A percentile compares a stretch with the other conserved stretches of the same genome.
These are phyloP conservation scores for Terebella lapidaria DNA, from an alignment of 2,888 invertebrate species.

Conservation along the genomic window DNA sequence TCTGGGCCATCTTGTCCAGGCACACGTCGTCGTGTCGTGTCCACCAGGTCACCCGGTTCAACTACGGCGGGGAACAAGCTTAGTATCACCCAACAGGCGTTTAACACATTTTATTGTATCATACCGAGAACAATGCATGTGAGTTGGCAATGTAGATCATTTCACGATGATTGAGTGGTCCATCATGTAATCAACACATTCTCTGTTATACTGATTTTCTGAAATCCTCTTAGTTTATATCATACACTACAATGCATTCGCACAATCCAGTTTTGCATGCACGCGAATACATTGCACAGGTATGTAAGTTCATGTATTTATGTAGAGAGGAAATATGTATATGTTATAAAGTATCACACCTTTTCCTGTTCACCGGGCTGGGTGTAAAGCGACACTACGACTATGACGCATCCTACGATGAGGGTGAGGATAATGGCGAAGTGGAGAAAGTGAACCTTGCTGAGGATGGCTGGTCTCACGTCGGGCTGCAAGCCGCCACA, in stretches of 20 bases:
- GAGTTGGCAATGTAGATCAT: too few species aligned
- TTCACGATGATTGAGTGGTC: too few species aligned
- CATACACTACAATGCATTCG: too few species aligned
- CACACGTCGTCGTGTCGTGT: constrained; percentile 21
- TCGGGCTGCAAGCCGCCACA: constrained; percentile 37
- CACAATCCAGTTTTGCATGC: too few species aligned
- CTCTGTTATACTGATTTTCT: too few species aligned
- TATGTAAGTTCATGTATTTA: too few species aligned
- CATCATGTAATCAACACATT: too few species aligned
- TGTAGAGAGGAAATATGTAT: too few species aligned
- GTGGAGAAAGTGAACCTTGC: constrained; percentile 42
- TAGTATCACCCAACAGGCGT: neutral
- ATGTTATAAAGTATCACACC: constrained; percentile 3
- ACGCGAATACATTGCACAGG: too few species aligned
- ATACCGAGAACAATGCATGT: too few species aligned
- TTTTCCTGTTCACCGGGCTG: constrained; percentile 8
- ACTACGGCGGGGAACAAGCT: constrained; percentile 11
- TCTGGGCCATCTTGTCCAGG: constrained; percentile 23
- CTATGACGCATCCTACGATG: constrained; percentile 32
- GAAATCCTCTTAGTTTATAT: too few species aligned
- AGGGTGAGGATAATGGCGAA: constrained; percentile 41
- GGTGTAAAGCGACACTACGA: constrained; percentile 31
- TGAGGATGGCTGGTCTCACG: constrained; percentile 26
- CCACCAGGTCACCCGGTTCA: constrained; percentile 31
- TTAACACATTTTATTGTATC: too few species aligned